These are phyloP conservation scores for Agriopis aurantiaria DNA, from an alignment of 2,888 invertebrate genomes.

Conservation along the genomic window DNA sequence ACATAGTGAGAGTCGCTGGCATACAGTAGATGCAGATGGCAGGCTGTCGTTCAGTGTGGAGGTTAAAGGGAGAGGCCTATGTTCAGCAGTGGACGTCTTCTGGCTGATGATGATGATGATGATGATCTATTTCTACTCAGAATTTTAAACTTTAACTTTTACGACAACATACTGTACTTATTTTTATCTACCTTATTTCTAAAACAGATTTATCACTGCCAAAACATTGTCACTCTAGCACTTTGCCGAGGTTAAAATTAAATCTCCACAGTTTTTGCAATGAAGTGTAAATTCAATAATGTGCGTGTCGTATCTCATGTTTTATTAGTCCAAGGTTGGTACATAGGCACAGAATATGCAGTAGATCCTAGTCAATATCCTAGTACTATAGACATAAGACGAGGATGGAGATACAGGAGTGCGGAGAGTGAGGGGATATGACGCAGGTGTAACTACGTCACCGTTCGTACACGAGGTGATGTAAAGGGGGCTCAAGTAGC, in stretches of 20 bases:
- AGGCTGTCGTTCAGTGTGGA: no score
- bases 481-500: background rate
- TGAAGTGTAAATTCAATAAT: no score
- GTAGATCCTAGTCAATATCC: background rate
- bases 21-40: no score
- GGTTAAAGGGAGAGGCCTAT: no score
- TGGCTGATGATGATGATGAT: no score
- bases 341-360: background rate
- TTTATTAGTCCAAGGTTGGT: background rate
- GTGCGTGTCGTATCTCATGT: background rate
- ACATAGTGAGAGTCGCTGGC: no score
- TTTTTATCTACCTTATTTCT: background rate
- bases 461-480: background rate
- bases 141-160: no score
- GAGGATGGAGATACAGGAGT: background rate
- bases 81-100: no score
- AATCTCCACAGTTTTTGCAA: background rate
- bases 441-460: constrained; percentile 13
- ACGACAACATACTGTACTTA: no score
- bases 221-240: background rate
- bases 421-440: background rate
- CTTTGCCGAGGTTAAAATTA: background rate
- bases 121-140: no score
- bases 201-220: background rate
- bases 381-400: constrained; percentile 4